Conservation (phyloP, 1,140 invertebrate genomes). For the Dryas iulia region DNA sequence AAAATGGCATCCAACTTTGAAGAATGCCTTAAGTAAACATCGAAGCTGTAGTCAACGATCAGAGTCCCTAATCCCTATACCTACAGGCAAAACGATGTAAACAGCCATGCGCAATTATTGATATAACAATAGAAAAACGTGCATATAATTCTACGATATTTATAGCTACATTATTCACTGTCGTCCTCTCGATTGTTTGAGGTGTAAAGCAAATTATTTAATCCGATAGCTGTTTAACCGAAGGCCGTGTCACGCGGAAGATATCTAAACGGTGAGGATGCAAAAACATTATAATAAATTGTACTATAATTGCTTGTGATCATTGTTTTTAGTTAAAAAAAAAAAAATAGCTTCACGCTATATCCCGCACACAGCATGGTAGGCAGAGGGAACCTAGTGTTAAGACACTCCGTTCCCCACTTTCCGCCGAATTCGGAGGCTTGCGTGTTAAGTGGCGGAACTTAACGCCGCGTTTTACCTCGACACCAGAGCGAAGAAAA, state of each 20-base stretch:
- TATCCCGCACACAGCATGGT: too few species aligned
- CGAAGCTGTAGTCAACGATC: background rate
- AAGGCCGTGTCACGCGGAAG: constrained; percentile 5
- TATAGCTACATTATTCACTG: constrained; percentile 8
- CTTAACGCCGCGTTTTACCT: too few species aligned
- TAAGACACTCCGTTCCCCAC: too few species aligned
- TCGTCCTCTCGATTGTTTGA: constrained; percentile 6
- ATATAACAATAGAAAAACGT: background rate
- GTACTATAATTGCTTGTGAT: background rate
- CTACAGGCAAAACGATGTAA: background rate
- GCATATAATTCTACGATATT: background rate
- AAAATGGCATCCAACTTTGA: too few species aligned
- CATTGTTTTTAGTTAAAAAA: too few species aligned
- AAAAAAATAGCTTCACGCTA: too few species aligned
- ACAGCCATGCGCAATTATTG: background rate
- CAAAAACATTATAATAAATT: background rate
- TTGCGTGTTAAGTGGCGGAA: too few species aligned
- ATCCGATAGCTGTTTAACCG: background rate
- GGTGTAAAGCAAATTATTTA: constrained; percentile 8
- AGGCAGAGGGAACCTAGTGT: too few species aligned
- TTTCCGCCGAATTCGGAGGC: too few species aligned
- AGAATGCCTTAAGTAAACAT: too few species aligned
- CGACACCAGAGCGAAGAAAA: too few species aligned
- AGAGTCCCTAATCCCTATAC: background rate
- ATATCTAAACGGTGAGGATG: background rate